These are phyloP conservation scores for Benthosema pterotum DNA, from an alignment of 2,797 vertebrate genomes.

Conservation along the genomic window DNA sequence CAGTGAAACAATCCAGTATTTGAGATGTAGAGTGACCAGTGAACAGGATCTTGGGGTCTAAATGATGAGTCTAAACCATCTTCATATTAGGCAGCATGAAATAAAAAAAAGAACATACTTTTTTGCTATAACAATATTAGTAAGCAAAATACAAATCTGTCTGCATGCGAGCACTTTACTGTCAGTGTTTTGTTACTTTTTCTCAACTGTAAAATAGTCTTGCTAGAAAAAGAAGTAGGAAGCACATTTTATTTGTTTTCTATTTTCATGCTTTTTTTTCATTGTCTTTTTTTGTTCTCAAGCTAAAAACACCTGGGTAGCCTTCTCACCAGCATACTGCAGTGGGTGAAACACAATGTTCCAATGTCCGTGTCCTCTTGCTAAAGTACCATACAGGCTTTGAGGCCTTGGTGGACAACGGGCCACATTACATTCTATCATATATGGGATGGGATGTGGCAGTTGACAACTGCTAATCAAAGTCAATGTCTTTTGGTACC, in stretches of 20 bases:
- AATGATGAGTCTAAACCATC: constrained; percentile 40
- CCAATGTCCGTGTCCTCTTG: constrained; percentile 48
- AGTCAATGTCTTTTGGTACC: constrained; percentile 46
- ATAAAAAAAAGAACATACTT: constrained; percentile 29
- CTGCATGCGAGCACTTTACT: constrained; percentile 78
- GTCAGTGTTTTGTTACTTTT: constrained; percentile 51
- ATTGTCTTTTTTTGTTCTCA: constrained; percentile 45
- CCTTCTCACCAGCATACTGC: constrained; percentile 79
- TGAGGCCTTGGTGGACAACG: constrained; percentile 47
- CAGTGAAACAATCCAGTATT: constrained; percentile 33
- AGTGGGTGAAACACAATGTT: constrained; percentile 55
- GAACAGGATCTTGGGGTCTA: constrained; percentile 39
- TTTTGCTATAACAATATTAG: constrained; percentile 52
- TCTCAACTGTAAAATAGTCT: constrained; percentile 41
- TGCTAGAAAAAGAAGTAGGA: constrained; percentile 52
- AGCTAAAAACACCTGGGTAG: constrained; percentile 76
- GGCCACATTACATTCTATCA: constrained; percentile 12
- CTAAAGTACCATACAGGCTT: constrained; percentile 48
- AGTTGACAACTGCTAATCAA: constrained; percentile 40
- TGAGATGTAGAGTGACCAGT: constrained; percentile 4
- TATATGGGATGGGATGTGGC: constrained; percentile 14
- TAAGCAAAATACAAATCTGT: constrained; percentile 57
- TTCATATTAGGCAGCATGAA: constrained; percentile 53
- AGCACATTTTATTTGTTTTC: constrained; percentile 49
- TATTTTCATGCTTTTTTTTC: not conserved